Conservation (phyloP, 2,888 invertebrate genomes). For the Nomada fabriciana region DNA sequence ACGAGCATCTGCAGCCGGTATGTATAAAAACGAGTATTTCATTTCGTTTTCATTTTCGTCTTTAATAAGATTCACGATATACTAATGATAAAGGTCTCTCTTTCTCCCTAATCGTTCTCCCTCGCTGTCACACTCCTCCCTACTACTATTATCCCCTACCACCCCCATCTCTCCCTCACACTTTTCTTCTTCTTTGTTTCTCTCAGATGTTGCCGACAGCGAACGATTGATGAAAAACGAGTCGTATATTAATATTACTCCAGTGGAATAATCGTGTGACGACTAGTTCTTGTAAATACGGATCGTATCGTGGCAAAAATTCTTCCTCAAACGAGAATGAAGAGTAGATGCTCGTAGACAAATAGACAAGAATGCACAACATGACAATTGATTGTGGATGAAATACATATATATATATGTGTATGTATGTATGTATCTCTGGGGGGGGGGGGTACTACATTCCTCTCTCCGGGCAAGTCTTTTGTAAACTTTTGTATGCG, state of each 20-base stretch:
- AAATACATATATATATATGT: background rate
- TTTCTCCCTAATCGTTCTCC: background rate
- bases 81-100: constrained; percentile 47
- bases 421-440: no score
- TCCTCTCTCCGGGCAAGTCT: constrained; percentile 22
- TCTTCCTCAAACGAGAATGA: constrained; percentile 35
- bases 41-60: constrained; percentile 1
- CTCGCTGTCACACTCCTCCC: constrained; percentile 3
- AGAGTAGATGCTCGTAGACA: constrained; percentile 52
- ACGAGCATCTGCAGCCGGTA: constrained; percentile 58
- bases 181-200: constrained; percentile 6
- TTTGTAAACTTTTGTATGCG: constrained; percentile 27
- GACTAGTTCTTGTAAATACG: constrained; percentile 63
- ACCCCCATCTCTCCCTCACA: constrained; percentile 5
- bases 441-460: no score
- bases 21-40: constrained; percentile 47
- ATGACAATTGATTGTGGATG: constrained; percentile 32
- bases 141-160: no score
- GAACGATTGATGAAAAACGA: constrained; percentile 61
- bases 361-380: constrained; percentile 58
- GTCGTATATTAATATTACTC: constrained; percentile 59
- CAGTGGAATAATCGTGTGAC: constrained; percentile 56
- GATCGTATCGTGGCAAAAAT: constrained; percentile 51
- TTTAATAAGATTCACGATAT: constrained; percentile 45
- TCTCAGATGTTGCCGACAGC: constrained; percentile 48